These are phyloP conservation scores for Calameuta filiformis DNA, from an alignment of 2,888 invertebrate genomes.

Conservation along the genomic window DNA sequence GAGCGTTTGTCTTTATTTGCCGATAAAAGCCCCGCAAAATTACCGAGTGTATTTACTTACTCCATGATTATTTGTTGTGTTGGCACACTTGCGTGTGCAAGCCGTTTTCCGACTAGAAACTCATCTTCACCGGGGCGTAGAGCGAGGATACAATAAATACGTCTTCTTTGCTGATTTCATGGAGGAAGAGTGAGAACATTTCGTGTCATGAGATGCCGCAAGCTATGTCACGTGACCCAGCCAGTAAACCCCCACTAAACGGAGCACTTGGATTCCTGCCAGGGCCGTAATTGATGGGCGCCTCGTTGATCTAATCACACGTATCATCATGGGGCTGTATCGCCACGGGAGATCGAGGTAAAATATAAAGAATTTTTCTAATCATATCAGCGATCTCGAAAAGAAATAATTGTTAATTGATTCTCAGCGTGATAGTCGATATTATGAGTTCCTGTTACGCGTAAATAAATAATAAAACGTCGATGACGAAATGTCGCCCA, in stretches of 20 bases:
- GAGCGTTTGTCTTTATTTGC: not conserved
- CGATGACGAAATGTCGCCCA: not conserved
- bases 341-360: not conserved
- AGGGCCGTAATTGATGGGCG: not conserved
- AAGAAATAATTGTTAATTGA: not conserved
- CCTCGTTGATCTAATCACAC: not conserved
- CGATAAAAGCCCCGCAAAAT: not conserved
- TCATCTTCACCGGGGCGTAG: slow-evolving; percentile 76
- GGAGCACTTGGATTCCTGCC: not conserved
- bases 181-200: slow-evolving; percentile 54
- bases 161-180: slow-evolving; percentile 58
- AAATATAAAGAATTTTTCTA: not conserved
- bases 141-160: slow-evolving; percentile 67
- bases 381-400: not conserved
- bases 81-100: slow-evolving; percentile 82
- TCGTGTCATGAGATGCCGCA: slow-evolving; percentile 22
- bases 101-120: slow-evolving; percentile 75
- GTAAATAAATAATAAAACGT: not conserved
- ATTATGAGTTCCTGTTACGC: not conserved
- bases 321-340: not conserved
- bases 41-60: slow-evolving; percentile 68
- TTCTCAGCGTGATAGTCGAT: not conserved
- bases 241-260: not conserved
- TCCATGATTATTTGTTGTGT: slow-evolving; percentile 73
- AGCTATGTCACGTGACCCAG: slow-evolving; percentile 40